These are phyloP conservation scores for Ptyas mucosa DNA, from an alignment of 2,113 vertebrate species.

Conservation along the genomic window DNA sequence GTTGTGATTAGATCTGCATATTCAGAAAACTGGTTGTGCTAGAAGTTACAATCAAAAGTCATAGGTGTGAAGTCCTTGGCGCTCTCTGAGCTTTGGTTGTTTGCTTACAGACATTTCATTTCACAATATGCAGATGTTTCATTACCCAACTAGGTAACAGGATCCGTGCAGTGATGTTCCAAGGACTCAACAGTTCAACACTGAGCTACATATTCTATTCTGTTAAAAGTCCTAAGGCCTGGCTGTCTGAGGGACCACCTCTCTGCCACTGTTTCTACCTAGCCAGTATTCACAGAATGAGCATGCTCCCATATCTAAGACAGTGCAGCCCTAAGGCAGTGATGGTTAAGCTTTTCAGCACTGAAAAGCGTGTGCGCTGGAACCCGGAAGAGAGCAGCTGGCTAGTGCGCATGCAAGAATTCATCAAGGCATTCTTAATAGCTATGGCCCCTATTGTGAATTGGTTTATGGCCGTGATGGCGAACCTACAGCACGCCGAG, in stretches of 20 bases:
- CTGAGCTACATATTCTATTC: background rate
- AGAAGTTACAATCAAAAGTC: background rate
- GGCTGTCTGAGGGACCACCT: background rate
- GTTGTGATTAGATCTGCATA: background rate
- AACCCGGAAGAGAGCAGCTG: too few relatives aligned
- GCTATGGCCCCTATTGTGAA: too few relatives aligned
- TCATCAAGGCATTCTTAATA: too few relatives aligned
- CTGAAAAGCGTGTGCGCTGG: too few relatives aligned
- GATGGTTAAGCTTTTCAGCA: too few relatives aligned
- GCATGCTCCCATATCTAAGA: background rate
- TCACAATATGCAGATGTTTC: background rate
- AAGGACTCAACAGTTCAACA: background rate
- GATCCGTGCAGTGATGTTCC: background rate
- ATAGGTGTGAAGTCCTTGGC: background rate
- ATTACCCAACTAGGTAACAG: background rate
- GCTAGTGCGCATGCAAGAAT: too few relatives aligned
- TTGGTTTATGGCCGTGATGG: too few relatives aligned
- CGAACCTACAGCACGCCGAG: too few relatives aligned
- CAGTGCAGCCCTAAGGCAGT: too few relatives aligned
- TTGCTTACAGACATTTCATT: background rate
- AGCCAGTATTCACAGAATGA: background rate
- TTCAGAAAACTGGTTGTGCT: background rate
- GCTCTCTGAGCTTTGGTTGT: background rate
- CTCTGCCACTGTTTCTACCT: background rate
- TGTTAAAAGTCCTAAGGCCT: background rate